Percentiles rank a stretch among this genome's conserved stretches.
phyloP scores from a whole-genome alignment of 2,888 invertebrate genomes.

The Nebria brevicollis region DNA sequence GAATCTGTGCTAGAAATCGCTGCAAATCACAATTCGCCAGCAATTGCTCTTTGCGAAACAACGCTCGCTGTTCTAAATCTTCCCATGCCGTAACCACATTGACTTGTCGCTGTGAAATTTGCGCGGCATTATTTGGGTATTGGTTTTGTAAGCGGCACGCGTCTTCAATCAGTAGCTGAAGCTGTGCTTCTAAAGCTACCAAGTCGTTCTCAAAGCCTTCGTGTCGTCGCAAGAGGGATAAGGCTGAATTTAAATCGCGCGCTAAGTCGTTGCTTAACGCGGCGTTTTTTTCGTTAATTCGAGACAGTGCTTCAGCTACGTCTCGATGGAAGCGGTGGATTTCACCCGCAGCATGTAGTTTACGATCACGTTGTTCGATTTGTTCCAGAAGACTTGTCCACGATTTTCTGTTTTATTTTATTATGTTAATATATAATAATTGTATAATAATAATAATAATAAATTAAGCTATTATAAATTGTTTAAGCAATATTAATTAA shows the following conservation, averaged over 20 bases:
- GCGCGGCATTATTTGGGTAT: slow-evolving; percentile 91
- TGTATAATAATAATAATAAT: not conserved
- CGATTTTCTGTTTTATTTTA: slow-evolving; percentile 67
- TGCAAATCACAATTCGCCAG: slow-evolving; percentile 90
- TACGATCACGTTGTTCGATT: slow-evolving; percentile 85
- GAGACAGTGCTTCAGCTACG: slow-evolving; percentile 87
- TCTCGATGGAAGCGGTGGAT: slow-evolving; percentile 98
- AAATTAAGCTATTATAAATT: too few relatives aligned
- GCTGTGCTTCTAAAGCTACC: slow-evolving; percentile 89
- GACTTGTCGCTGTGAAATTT: slow-evolving; percentile 87
- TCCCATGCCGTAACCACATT: slow-evolving; percentile 90
- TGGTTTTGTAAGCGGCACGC: slow-evolving; percentile 85
- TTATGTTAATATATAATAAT: not conserved
- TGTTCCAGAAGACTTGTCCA: slow-evolving; percentile 92
- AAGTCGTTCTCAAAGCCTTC: slow-evolving; percentile 95
- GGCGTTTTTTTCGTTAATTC: slow-evolving; percentile 90
- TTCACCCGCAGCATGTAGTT: slow-evolving; percentile 93
- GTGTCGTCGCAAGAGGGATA: slow-evolving; percentile 84
- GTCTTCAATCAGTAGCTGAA: slow-evolving; percentile 92
- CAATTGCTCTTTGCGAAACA: slow-evolving; percentile 80
- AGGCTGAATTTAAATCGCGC: slow-evolving; percentile 86
- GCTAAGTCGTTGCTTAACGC: slow-evolving; percentile 82
- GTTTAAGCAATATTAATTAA: not conserved
- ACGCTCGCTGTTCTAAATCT: slow-evolving; percentile 83
- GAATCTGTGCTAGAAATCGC: slow-evolving; percentile 82